Evolutionary conservation across 2,113 vertebrate genomes (phyloP).

Genomic region (Passerina amoena): DNA sequence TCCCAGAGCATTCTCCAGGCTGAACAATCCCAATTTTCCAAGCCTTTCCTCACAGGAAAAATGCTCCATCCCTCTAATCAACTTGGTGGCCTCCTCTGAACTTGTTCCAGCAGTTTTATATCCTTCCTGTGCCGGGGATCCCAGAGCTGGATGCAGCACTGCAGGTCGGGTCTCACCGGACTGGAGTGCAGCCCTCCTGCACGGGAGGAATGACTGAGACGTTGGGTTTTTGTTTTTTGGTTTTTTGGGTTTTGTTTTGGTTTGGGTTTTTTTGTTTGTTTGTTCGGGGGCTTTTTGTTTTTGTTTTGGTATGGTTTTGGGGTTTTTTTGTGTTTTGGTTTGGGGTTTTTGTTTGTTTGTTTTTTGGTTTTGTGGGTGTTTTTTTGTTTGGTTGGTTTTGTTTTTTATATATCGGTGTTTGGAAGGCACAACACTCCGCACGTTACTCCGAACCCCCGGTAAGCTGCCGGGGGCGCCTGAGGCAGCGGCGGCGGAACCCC

Average conservation of each 20-base stretch:
- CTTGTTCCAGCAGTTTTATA: background rate
- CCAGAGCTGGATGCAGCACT: background rate
- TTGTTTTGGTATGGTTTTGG: no score
- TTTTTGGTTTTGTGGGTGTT: no score
- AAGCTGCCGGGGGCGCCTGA: fast-evolving
- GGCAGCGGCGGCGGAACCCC: fast-evolving
- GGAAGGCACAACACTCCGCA: background rate
- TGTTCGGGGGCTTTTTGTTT: no score
- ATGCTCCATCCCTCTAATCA: background rate
- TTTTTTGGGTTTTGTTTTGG: background rate
- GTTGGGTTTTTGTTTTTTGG: no score
- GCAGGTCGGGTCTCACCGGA: background rate
- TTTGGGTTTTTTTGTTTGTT: no score
- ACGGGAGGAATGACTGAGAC: background rate
- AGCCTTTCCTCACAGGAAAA: background rate
- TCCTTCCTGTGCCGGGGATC: background rate
- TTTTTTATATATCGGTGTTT: background rate
- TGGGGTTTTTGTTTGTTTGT: background rate
- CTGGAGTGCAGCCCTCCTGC: fast-evolving
- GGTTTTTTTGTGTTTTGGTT: no score
- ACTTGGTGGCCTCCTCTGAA: no score
- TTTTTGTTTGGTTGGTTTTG: no score
- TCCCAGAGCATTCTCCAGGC: background rate
- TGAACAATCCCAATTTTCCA: background rate
- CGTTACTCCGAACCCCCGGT: fast-evolving